Conservation (phyloP, 2,113 vertebrate species). For the Lamprotornis superbus region DNA sequence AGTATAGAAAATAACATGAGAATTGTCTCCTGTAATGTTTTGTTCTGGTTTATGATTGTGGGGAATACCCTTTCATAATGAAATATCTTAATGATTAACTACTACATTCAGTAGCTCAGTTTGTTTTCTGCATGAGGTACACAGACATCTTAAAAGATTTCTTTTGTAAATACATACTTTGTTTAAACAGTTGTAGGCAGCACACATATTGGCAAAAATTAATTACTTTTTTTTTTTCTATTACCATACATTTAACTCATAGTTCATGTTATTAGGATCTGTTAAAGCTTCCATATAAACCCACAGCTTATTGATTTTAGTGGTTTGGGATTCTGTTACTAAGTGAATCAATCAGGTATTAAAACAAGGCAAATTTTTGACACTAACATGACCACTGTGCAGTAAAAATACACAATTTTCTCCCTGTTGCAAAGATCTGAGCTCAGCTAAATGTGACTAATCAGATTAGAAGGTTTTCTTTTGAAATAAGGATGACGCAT, state of each 20-base stretch:
- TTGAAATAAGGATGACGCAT: not conserved
- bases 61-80: not conserved
- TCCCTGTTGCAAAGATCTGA: not conserved
- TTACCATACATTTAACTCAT: not conserved
- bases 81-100: not conserved
- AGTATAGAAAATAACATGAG: not conserved
- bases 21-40: not conserved
- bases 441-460: not conserved
- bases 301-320: not conserved
- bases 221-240: slow-evolving; percentile 6
- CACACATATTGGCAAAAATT: not conserved
- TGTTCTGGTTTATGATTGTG: slow-evolving; percentile 24
- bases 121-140: slow-evolving; percentile 12
- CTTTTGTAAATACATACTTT: not conserved
- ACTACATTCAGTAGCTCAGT: not conserved
- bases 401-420: not conserved
- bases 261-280: not conserved
- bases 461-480: not conserved
- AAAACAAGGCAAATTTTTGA: not conserved
- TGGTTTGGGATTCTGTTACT: slow-evolving; percentile 67
- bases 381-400: not conserved
- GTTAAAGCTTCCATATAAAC: not conserved
- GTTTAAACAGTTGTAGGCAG: not conserved
- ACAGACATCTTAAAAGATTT: not conserved
- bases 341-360: not conserved